A percentile compares a stretch with the other conserved stretches of the same genome.
phyloP scores from a whole-genome alignment of 1,140 invertebrate genomes.

The Drosophila orosa region DNA sequence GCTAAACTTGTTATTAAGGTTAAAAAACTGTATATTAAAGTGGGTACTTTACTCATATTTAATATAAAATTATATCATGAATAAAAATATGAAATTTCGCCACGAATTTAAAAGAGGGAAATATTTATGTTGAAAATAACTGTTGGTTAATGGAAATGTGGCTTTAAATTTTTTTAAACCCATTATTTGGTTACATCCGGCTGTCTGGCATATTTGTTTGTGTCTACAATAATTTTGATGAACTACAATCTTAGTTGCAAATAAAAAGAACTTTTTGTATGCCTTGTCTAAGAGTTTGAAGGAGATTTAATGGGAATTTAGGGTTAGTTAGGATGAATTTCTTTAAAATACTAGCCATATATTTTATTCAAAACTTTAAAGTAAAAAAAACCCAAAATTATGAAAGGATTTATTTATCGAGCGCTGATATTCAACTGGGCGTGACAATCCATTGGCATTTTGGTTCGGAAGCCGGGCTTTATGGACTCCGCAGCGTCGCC shows the following conservation, averaged over 20 bases:
- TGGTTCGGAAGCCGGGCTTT: slow-evolving; percentile 58
- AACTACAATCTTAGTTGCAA: background rate
- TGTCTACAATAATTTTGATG: background rate
- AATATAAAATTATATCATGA: too few relatives aligned
- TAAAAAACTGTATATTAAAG: background rate
- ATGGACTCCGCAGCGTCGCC: slow-evolving; percentile 62
- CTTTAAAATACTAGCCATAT: background rate
- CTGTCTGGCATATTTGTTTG: background rate
- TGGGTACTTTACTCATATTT: too few relatives aligned
- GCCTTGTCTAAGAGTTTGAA: background rate
- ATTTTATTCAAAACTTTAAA: background rate
- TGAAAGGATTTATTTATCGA: slow-evolving; percentile 34
- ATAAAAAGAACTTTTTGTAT: background rate
- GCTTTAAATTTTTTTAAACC: background rate
- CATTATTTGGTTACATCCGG: background rate
- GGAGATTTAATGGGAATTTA: background rate
- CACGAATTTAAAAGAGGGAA: background rate
- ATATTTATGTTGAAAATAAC: background rate
- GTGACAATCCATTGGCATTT: slow-evolving; percentile 72
- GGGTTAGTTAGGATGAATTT: too few relatives aligned
- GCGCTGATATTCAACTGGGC: slow-evolving; percentile 65
- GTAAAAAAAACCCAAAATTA: background rate
- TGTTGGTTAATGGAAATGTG: background rate
- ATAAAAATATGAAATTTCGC: background rate
- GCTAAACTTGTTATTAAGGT: background rate